Conservation (phyloP, 2,888 invertebrate species). For the Nymphalis c-album region DNA sequence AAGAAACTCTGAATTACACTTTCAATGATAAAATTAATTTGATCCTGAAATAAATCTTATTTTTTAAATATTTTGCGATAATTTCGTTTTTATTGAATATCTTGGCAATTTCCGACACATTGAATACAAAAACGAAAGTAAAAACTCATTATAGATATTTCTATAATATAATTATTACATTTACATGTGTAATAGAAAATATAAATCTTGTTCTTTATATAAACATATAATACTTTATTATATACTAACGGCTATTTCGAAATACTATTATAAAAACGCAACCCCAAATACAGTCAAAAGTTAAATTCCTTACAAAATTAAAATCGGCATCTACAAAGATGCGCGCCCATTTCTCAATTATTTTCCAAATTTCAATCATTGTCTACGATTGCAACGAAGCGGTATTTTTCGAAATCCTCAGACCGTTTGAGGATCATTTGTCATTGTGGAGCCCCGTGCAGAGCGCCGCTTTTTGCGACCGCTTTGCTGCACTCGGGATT, state of each 20-base stretch:
- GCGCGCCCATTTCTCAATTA: constrained; percentile 48
- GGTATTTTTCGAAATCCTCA: constrained; percentile 66
- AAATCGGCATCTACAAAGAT: constrained; percentile 35
- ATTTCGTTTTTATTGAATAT: neutral
- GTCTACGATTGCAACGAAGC: constrained; percentile 57
- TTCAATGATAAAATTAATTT: constrained; percentile 32
- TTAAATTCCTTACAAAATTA: constrained; percentile 10
- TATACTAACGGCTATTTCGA: neutral
- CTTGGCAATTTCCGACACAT: neutral
- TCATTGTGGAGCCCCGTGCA: constrained; percentile 60
- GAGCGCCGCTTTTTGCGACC: constrained; percentile 64
- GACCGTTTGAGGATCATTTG: constrained; percentile 62
- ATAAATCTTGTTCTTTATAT: no score
- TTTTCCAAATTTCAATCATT: constrained; percentile 66
- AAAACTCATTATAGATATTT: neutral
- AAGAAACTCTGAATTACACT: constrained; percentile 40
- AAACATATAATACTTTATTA: no score
- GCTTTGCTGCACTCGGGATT: constrained; percentile 56
- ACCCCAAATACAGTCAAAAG: neutral
- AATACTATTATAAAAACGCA: neutral
- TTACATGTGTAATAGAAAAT: no score
- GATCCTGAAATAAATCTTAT: neutral
- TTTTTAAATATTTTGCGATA: neutral
- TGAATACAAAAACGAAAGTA: no score
- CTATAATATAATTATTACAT: neutral